Base-by-base conservation (phyloP, 2,113 vertebrate genomes). In the Prietella phreatophila region DNA sequence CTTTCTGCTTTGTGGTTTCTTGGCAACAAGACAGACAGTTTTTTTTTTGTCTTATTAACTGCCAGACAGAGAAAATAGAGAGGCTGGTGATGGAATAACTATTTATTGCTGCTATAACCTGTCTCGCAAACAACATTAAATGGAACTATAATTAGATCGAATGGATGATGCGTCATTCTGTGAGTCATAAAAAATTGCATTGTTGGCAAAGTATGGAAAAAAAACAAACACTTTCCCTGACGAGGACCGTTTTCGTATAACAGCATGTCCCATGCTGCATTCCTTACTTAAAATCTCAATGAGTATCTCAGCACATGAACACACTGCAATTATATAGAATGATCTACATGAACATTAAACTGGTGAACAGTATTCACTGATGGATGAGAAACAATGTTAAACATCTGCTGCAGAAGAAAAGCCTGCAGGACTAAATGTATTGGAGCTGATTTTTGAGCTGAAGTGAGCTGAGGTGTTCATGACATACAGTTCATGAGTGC, bases 401-500 rank as follows among this genome's bases (percentile, higher is more conserved):
- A 88, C 7, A 17, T 15, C 15, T 60, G 14, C 22, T 39, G 50
- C 3, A 33, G 10, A 53, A 30, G 61, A 2, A 56, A 75, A n/a
- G 5, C 9, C 15, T 9, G 9, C 22, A 55, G 39, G 47, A 33
- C 22, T 50, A 42, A 67, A 39, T n/a, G 53, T 81, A n/a, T 39
- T 55, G 36, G 42, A 58, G 58, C 47, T 47, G 42, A 47, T 47
- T 47, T 53, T 33, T 55, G 22, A 22, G 10, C 8, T 63, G n/a
- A 84, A 0, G 55, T 36, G 36, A 71, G 81, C 15, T 47, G 42
- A 47, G 42, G 30, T 50, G n/a, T 83, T 85, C 56, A 56, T 33
- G 65, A 94, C 98, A 92, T 95, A 99, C 98, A 99, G 94, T 85
- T 99, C 98, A 3, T 98, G 98, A 0, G 97, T 99, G 94, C 98